A percentile compares a stretch with the other conserved stretches of the same genome.
phyloP scores from a whole-genome alignment of 1,140 invertebrate genomes.

The Hormaphis cornu region DNA sequence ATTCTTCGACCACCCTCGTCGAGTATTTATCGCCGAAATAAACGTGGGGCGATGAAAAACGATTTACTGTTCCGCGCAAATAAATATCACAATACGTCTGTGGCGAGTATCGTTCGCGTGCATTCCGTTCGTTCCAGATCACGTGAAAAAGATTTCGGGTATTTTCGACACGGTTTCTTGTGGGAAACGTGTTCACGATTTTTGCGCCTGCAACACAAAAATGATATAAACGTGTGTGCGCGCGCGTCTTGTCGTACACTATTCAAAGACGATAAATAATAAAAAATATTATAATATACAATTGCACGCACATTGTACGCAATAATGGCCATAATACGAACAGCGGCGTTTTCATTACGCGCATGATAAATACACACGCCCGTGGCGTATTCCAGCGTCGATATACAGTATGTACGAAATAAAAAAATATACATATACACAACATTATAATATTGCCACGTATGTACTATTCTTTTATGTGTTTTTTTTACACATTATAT shows the following conservation, averaged over 20 bases:
- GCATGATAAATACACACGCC: conserved; percentile 19
- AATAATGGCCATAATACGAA: neutral
- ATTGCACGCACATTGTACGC: neutral
- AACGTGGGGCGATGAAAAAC: no score
- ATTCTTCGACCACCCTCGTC: no score
- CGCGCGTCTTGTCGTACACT: neutral
- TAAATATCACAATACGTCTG: neutral
- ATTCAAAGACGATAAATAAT: conserved; percentile 27
- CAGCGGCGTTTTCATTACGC: conserved; percentile 26
- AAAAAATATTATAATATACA: neutral
- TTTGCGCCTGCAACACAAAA: conserved; percentile 3
- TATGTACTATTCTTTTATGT: no score
- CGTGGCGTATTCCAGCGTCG: conserved; percentile 4
- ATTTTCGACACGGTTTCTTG: conserved; percentile 19
- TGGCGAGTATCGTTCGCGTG: neutral
- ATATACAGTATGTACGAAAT: conserved; percentile 13
- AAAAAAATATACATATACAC: neutral
- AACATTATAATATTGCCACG: neutral
- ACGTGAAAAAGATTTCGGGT: neutral
- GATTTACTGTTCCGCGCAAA: neutral
- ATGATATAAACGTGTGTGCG: neutral
- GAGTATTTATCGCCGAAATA: no score
- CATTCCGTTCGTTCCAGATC: neutral
- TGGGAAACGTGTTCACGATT: conserved; percentile 4
- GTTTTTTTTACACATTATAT: no score